Percentiles rank a stretch among this genome's conserved stretches.
These are phyloP conservation scores for Oxycera nigricornis DNA, from an alignment of 2,888 invertebrate species.

Conservation along the genomic window DNA sequence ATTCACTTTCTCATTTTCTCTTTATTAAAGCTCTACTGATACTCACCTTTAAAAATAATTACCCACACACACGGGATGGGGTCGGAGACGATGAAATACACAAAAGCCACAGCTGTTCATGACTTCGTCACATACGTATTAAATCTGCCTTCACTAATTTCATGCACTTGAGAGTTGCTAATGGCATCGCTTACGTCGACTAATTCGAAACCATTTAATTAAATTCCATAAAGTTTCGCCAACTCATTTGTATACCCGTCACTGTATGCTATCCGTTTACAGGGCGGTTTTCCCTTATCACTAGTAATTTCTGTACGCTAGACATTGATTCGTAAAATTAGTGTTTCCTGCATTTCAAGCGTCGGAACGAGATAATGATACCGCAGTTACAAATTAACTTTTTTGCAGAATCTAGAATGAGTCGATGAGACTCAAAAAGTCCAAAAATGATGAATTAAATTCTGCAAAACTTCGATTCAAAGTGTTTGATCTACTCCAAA, in stretches of 20 bases:
- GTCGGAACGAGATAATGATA: no score
- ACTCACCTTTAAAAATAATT: no score
- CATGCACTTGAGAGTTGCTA: conserved; percentile 24
- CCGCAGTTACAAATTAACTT: background rate
- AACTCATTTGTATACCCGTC: conserved; percentile 1
- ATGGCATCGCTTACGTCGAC: conserved; percentile 35
- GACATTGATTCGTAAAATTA: background rate
- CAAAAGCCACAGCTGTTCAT: background rate
- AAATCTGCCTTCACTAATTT: conserved; percentile 37
- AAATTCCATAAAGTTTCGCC: conserved; percentile 34
- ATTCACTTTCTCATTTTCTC: no score
- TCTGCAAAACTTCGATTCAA: background rate
- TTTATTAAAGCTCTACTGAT: no score
- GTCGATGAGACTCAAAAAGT: background rate
- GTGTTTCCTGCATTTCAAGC: no score
- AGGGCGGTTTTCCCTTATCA: background rate
- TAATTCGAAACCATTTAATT: conserved; percentile 39
- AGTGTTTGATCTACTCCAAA: background rate
- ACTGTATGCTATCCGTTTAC: background rate
- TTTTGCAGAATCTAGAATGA: background rate
- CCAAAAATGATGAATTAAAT: background rate
- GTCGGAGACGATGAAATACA: background rate
- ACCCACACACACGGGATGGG: no score
- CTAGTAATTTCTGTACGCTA: background rate
- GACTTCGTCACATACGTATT: conserved; percentile 12